phyloP scores from a whole-genome alignment of 2,797 vertebrate species.

The Pangasius mekongensis region DNA sequence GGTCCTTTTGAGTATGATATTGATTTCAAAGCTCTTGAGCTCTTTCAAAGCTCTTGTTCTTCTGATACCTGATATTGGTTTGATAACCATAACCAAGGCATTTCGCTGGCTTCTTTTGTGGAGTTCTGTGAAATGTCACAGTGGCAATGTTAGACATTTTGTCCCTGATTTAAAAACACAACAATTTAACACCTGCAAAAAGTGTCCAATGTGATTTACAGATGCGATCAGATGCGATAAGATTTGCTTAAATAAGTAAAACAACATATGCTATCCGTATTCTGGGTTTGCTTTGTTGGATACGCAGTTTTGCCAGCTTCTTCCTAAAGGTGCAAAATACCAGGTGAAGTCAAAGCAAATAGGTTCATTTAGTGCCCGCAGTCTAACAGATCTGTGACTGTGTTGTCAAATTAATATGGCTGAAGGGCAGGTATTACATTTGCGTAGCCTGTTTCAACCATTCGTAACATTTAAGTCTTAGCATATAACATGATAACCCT shows the following conservation, averaged over 20 bases:
- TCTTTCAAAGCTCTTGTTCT: too few species aligned
- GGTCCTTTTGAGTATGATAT: background rate
- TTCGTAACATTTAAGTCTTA: background rate
- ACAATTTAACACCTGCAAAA: background rate
- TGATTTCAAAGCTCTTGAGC: background rate
- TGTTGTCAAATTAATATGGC: background rate
- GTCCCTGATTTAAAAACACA: background rate
- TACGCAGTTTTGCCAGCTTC: background rate
- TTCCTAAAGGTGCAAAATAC: background rate
- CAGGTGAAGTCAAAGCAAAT: background rate
- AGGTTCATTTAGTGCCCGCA: background rate
- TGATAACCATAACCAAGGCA: background rate
- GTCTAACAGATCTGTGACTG: background rate
- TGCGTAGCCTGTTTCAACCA: background rate
- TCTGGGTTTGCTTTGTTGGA: background rate
- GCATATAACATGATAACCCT: background rate
- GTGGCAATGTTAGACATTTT: background rate
- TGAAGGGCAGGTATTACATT: background rate
- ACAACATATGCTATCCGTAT: background rate
- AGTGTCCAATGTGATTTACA: background rate
- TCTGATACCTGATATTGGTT: background rate
- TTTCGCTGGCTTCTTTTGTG: background rate
- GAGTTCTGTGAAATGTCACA: background rate
- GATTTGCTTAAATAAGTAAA: background rate
- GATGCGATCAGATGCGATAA: background rate